Percentiles rank a stretch among this genome's conserved stretches.
Evolutionary conservation across 2,797 vertebrate species (phyloP).

Genomic region (Chelon auratus): DNA sequence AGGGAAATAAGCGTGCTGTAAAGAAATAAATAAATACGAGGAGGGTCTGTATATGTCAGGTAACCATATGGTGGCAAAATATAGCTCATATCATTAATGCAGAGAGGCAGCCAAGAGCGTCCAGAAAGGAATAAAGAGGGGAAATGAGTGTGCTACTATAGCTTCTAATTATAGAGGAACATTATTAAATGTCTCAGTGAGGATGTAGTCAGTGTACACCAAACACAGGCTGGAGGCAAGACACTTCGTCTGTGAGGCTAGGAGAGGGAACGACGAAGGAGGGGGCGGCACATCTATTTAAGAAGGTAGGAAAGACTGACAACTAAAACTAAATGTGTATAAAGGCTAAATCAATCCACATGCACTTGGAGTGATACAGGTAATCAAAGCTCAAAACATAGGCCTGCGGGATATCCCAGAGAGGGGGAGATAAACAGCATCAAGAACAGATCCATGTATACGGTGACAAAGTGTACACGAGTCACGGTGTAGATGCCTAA

Average conservation of each 20-base stretch:
- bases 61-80: slow-evolving; percentile 56
- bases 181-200: slow-evolving; percentile 72
- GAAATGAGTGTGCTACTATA: slow-evolving; percentile 51
- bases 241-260: slow-evolving; percentile 47
- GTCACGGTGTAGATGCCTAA: neutral
- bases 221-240: slow-evolving; percentile 61
- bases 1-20: slow-evolving; percentile 55
- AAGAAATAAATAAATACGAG: slow-evolving; percentile 42
- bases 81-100: slow-evolving; percentile 51
- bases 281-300: neutral
- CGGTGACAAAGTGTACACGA: neutral
- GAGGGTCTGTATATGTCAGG: slow-evolving; percentile 53
- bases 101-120: slow-evolving; percentile 38
- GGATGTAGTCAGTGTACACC: slow-evolving; percentile 45
- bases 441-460: neutral
- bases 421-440: neutral
- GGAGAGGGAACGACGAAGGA: slow-evolving; percentile 17
- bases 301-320: no score
- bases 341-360: neutral
- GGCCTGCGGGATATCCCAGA: no score
- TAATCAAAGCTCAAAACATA: neutral
- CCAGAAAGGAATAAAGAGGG: slow-evolving; percentile 52
- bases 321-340: no score
- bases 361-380: no score
- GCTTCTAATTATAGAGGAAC: slow-evolving; percentile 76